Conservation (phyloP, 2,113 vertebrate species). For the Scolopax mira region DNA sequence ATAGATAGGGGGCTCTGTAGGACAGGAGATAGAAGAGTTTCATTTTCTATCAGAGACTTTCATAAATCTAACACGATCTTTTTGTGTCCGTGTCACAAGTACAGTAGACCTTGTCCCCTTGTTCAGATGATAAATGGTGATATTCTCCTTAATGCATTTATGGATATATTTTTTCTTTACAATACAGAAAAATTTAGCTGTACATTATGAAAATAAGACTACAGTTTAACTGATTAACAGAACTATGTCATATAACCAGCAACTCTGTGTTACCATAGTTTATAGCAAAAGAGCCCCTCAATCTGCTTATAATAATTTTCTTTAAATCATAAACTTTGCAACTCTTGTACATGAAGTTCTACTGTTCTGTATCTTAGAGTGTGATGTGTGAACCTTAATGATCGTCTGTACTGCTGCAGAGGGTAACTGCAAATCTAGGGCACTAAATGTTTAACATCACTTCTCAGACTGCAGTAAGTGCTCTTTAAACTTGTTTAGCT, state of each 20-base stretch:
- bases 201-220: slow-evolving; percentile 46
- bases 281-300: neutral
- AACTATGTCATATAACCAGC: neutral
- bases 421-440: slow-evolving; percentile 58
- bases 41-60: neutral
- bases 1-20: slow-evolving; percentile 62
- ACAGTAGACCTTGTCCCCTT: slow-evolving; percentile 38
- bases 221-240: slow-evolving; percentile 1
- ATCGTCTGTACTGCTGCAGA: slow-evolving; percentile 44
- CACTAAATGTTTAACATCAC: slow-evolving; percentile 45
- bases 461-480: neutral
- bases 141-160: slow-evolving; percentile 52
- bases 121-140: slow-evolving; percentile 56
- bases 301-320: slow-evolving; percentile 19
- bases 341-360: slow-evolving; percentile 11
- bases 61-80: slow-evolving; percentile 34
- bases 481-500: neutral
- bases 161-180: slow-evolving; percentile 5
- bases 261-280: neutral
- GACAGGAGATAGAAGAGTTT: slow-evolving; percentile 29
- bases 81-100: neutral
- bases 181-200: slow-evolving; percentile 33
- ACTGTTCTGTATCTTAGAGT: slow-evolving; percentile 42
- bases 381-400: slow-evolving; percentile 39
- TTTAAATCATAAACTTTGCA: slow-evolving; percentile 48